phyloP scores from a whole-genome alignment of 2,888 invertebrate species.

The Eupelmus urozonus region DNA sequence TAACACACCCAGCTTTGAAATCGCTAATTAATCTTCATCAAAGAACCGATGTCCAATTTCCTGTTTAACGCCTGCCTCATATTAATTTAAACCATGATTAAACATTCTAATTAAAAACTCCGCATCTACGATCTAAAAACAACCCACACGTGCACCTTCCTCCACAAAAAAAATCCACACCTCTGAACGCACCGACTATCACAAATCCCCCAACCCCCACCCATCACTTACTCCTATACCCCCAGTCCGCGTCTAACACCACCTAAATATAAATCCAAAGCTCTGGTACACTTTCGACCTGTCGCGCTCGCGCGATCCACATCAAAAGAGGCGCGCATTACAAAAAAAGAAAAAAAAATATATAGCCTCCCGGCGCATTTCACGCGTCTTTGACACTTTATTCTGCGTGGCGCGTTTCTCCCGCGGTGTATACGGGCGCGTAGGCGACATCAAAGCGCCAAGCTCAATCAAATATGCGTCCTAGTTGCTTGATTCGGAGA shows the following conservation, averaged over 20 bases:
- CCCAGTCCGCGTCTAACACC: too few species aligned
- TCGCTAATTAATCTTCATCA: not conserved
- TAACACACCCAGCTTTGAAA: not conserved
- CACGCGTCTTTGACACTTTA: constrained; percentile 31
- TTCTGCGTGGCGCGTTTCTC: not conserved
- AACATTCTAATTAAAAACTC: too few species aligned
- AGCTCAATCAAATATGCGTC: constrained; percentile 48
- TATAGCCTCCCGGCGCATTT: not conserved
- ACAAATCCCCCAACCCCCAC: too few species aligned
- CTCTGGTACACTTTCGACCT: too few species aligned
- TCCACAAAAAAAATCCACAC: too few species aligned
- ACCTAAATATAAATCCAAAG: too few species aligned
- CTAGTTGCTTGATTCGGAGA: constrained; percentile 39
- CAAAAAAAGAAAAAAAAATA: not conserved
- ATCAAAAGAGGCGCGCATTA: constrained; percentile 10
- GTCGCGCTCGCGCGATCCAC: too few species aligned
- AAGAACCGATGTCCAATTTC: too few species aligned
- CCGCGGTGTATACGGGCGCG: not conserved
- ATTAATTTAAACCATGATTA: too few species aligned
- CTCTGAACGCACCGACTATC: too few species aligned
- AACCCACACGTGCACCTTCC: not conserved
- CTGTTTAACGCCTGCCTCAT: too few species aligned
- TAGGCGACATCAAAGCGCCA: constrained; percentile 35
- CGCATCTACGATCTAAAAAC: not conserved
- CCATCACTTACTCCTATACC: too few species aligned